Conservation (phyloP, 2,113 vertebrate genomes). For the Microcebus lehilahytsara region DNA sequence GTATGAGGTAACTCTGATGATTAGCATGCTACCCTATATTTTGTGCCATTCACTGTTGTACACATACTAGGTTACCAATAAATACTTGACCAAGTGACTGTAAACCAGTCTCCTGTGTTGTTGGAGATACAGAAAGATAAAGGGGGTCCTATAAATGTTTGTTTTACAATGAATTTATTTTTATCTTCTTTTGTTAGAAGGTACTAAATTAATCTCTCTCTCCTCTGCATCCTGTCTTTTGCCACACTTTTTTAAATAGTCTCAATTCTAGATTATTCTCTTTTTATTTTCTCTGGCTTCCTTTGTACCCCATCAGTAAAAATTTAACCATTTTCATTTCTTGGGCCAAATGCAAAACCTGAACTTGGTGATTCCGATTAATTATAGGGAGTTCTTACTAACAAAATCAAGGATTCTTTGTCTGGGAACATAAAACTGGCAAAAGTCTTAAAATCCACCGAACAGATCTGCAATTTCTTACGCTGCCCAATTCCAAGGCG, state of each 20-base stretch:
- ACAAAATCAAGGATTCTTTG: neutral
- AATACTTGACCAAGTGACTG: neutral
- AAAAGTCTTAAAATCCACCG: neutral
- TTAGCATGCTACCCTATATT: neutral
- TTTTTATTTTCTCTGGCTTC: neutral
- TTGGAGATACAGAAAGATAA: neutral
- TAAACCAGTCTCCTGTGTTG: neutral
- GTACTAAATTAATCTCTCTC: neutral
- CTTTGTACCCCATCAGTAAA: neutral
- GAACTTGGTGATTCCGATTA: neutral
- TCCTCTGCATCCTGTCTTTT: neutral
- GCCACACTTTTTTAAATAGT: neutral
- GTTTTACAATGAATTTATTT: neutral
- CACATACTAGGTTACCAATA: accelerated
- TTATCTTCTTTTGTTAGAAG: neutral
- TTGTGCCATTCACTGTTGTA: neutral
- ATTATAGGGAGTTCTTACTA: neutral
- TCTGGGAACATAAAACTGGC: neutral
- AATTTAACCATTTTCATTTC: neutral
- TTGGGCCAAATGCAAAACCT: neutral
- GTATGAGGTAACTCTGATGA: accelerated
- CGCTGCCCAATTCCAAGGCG: neutral
- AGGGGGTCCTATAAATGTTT: neutral
- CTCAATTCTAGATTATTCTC: neutral
- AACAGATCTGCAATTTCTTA: neutral